Evolutionary conservation across 1,140 invertebrate species (phyloP).

Genomic region (Drosophila persimilis): DNA sequence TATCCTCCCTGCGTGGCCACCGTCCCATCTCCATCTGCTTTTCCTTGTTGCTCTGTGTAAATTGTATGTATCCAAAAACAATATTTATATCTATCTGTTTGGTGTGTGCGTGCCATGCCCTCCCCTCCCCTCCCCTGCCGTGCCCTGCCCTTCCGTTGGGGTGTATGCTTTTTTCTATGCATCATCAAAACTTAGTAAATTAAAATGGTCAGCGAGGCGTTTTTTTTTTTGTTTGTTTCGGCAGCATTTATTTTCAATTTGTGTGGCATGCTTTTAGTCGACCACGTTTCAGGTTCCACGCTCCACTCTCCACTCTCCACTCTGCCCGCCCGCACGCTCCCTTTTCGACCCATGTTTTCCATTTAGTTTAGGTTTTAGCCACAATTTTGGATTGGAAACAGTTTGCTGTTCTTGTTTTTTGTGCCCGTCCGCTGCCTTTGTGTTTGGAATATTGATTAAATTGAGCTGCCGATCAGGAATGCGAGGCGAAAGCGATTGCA

Average conservation of each 20-base stretch:
- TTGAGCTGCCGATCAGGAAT: constrained; percentile 42
- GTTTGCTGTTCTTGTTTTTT: constrained; percentile 2
- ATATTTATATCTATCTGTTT: constrained; percentile 14
- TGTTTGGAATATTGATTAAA: constrained; percentile 78
- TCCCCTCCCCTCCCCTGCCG: not conserved
- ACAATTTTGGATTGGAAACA: constrained; percentile 53
- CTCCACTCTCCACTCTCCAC: not conserved
- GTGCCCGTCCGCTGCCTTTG: constrained; percentile 32
- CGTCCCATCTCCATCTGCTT: too few relatives aligned
- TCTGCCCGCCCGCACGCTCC: not conserved
- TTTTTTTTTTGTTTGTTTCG: constrained; percentile 43
- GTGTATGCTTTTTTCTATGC: constrained; percentile 27
- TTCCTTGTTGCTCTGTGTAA: not conserved
- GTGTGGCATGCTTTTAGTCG: constrained; percentile 67
- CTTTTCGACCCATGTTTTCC: constrained; percentile 23
- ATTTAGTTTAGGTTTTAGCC: constrained; percentile 77
- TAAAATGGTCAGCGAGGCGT: constrained; percentile 74
- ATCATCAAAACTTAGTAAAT: constrained; percentile 76
- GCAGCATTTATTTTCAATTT: constrained; percentile 74
- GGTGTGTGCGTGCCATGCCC: constrained; percentile 5
- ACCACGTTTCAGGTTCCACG: constrained; percentile 20
- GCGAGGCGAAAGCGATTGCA: constrained; percentile 55
- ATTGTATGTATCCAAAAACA: too few relatives aligned
- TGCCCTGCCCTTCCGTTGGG: not conserved
- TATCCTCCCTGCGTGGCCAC: too few relatives aligned